Base-by-base conservation (phyloP, 2,888 invertebrate species). In the Drosophila silvestris region DNA sequence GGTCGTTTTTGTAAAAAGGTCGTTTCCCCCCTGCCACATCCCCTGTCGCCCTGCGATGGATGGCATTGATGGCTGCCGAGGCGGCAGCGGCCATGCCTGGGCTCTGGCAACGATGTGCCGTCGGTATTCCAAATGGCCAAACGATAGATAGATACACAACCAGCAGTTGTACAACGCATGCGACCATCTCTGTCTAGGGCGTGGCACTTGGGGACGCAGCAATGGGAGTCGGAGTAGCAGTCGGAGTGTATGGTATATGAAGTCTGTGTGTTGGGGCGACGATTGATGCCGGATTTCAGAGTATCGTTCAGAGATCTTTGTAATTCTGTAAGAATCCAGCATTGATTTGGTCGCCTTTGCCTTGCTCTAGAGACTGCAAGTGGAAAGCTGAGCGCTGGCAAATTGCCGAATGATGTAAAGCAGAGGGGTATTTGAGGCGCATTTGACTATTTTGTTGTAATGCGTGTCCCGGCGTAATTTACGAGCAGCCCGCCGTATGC, bases 401-500 rank as follows among this genome's bases (percentile, higher is more conserved):
- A 74, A 79, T 77, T 74, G 74, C 47, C 68, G 69, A 70, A 66
- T 73, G 82, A 73, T 67, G 52, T 60, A 56, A 33, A 58, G 19
- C 50, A 37, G 37, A 57, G 57, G 63, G 30, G 44, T 7, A 35
- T 53, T 53, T 52, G 72, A 63, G 70, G 60, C 61, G 37, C 89
- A 86, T 83, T 86, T 74, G 73, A 67, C 81, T 90, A 83, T 83
- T 79, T 79, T 70, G 70, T 61, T 72, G 74, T 81, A 84, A 83
- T 81, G 74, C 73, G 71, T 73, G 76, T 84, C 74, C 74, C 72
- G 84, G 70, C 72, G 70, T 84, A 72, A 82, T 86, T 90, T 90
- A 86, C 80, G 91, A 90, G 75, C 79, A 76, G 53, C 71, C 62
- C 73, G 65, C 70, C 89, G 84, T 83, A 90, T 89, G 85, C 70